Base-by-base conservation (phyloP, 2,113 vertebrate species). In the Natator depressus region DNA sequence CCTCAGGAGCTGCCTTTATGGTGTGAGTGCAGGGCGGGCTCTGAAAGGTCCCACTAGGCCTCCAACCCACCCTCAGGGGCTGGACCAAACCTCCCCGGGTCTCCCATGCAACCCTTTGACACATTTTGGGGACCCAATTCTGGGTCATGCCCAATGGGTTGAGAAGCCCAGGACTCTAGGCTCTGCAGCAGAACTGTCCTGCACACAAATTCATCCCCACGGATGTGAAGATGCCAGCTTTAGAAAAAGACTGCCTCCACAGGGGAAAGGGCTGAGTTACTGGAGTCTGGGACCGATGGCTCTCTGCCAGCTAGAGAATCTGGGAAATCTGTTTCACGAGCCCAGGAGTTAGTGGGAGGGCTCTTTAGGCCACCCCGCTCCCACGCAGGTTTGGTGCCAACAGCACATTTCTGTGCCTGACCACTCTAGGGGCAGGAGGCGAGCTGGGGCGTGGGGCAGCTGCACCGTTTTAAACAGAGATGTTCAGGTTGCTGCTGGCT, bases 381-480 rank as follows among this genome's bases (percentile, higher is more conserved):
- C 65, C 35, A 69, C 4, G n/a, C 17, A 20, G 65, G 35, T 19
- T 69, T 69, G 65, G 7, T n/a, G 5, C 35, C 16, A 19, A n/a
- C 4, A 69, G 65, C 65, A 38, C 35, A 5, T 20, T 69, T 38
- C 65, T 17, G 8, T 69, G n/a, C 35, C 65, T 20, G 17, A n/a
- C 65, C 35, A 19, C 65, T 72, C 6, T 29, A 10, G 6, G 19
- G 49, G 3, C 8, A 0, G 6, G 6, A 55, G 1, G 10, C 46
- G 20, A 82, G 46, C 10, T 10, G 38, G 62, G 19, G 2, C 20
- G 24, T 9, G 62, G 54, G 55, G 59, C 19, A 38, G 16, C 65
- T 38, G 10, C 38, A 42, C 79, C 13, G 4, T 50, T 29, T 59
- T 49, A 25, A 69, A 87, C 69, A 51, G 84, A 75, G 80, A 86